Percentiles rank a stretch among this genome's conserved stretches.
Conservation (phyloP, 2,888 invertebrate species). For the Stegana nigrithorax region DNA sequence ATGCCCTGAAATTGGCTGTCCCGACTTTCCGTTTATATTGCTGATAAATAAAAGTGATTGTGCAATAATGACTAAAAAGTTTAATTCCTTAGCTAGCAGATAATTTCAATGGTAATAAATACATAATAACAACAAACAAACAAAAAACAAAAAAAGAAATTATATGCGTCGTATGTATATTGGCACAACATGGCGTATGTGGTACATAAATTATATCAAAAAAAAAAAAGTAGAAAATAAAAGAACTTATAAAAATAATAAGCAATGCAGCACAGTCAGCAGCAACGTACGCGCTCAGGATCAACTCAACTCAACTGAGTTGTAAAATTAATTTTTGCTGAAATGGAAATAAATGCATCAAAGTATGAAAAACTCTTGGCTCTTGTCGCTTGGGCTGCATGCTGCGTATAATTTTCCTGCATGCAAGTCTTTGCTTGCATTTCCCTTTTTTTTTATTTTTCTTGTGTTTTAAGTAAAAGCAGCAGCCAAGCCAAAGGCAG, state of each 20-base stretch:
- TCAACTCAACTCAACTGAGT: conserved; percentile 63
- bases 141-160: not conserved
- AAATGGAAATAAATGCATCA: conserved; percentile 44
- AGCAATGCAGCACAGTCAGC: not conserved
- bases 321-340: conserved; percentile 64
- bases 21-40: conserved; percentile 2
- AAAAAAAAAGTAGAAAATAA: not conserved
- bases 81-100: not conserved
- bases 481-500: not conserved
- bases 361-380: conserved; percentile 18
- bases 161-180: not conserved
- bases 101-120: conserved; percentile 1
- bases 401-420: not conserved
- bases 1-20: conserved; percentile 39
- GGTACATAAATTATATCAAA: conserved; percentile 5
- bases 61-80: conserved; percentile 33
- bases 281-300: conserved; percentile 38
- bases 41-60: conserved; percentile 59
- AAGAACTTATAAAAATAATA: not conserved
- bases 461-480: not conserved
- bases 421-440: not conserved
- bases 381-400: too few species aligned
- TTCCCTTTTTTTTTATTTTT: not conserved
- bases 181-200: conserved; percentile 10
- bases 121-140: too few species aligned